Percentiles rank a stretch among this genome's conserved stretches.
phyloP scores from a whole-genome alignment of 2,797 vertebrate species.

The Semotilus atromaculatus region DNA sequence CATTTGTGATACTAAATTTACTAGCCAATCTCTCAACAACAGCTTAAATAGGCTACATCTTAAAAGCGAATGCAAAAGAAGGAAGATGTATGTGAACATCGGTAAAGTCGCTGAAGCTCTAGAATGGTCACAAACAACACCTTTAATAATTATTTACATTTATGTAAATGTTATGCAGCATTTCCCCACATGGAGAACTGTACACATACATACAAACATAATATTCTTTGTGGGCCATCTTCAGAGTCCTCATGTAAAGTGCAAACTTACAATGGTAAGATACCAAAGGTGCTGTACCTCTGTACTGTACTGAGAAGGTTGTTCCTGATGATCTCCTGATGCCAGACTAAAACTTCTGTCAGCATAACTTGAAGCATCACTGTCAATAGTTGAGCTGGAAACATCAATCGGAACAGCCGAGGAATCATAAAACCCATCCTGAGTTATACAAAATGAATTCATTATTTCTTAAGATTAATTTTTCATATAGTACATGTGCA shows the following conservation, averaged over 20 bases:
- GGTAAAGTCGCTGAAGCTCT: background rate
- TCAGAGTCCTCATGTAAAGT: background rate
- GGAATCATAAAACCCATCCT: conserved; percentile 2
- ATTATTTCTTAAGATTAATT: background rate
- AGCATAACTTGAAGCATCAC: conserved; percentile 3
- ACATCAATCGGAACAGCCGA: background rate
- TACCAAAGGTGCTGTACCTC: conserved; percentile 18
- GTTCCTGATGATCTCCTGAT: background rate
- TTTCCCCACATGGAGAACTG: background rate
- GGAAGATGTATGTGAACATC: background rate
- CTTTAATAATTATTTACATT: background rate
- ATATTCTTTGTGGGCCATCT: background rate
- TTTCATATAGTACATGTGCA: background rate
- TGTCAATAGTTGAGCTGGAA: conserved; percentile 15
- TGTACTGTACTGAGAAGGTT: conserved; percentile 34
- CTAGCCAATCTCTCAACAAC: background rate
- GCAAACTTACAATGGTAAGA: background rate
- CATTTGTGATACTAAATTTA: background rate
- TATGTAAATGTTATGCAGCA: background rate
- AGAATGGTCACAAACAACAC: background rate
- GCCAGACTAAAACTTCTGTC: background rate
- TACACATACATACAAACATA: conserved; percentile 1
- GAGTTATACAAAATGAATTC: background rate
- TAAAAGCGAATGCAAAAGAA: background rate
- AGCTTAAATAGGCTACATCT: background rate